A percentile compares a stretch with the other conserved stretches of the same genome.
Conservation (phyloP, 2,888 invertebrate species). For the Conus canariensis region DNA sequence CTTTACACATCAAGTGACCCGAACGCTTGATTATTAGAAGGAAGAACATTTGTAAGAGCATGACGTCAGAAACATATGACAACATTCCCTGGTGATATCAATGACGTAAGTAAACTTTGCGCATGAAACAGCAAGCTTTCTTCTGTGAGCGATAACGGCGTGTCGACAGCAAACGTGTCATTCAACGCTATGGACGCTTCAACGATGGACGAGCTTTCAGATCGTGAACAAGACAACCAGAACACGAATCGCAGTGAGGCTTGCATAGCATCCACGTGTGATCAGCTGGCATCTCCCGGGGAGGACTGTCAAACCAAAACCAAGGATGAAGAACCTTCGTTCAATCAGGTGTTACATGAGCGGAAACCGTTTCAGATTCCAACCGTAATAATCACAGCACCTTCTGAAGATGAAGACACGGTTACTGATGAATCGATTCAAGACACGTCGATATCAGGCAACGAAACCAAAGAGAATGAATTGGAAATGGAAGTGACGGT, state of each 20-base stretch:
- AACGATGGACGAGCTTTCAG: conserved; percentile 27
- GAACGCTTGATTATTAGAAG: neutral
- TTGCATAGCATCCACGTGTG: conserved; percentile 1
- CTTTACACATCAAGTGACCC: neutral
- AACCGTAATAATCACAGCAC: conserved; percentile 40
- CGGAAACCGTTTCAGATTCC: conserved; percentile 33
- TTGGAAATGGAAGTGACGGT: neutral
- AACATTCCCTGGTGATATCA: neutral
- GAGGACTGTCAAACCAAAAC: neutral
- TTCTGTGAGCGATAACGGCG: conserved; percentile 18
- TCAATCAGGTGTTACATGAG: conserved; percentile 9
- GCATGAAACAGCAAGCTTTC: conserved; percentile 2
- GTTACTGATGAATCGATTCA: neutral
- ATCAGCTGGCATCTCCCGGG: conserved; percentile 29
- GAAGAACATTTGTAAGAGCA: no score
- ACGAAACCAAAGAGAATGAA: conserved; percentile 25
- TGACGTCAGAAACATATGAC: conserved; percentile 23
- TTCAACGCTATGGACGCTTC: conserved; percentile 19
- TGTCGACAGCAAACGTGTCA: neutral
- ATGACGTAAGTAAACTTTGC: conserved; percentile 14
- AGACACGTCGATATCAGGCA: conserved; percentile 1
- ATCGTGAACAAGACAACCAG: conserved; percentile 46
- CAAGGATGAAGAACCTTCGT: neutral
- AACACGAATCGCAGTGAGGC: conserved; percentile 51
- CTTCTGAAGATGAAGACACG: conserved; percentile 14